phyloP scores from a whole-genome alignment of 2,113 vertebrate species.

The Aramus guarauna region DNA sequence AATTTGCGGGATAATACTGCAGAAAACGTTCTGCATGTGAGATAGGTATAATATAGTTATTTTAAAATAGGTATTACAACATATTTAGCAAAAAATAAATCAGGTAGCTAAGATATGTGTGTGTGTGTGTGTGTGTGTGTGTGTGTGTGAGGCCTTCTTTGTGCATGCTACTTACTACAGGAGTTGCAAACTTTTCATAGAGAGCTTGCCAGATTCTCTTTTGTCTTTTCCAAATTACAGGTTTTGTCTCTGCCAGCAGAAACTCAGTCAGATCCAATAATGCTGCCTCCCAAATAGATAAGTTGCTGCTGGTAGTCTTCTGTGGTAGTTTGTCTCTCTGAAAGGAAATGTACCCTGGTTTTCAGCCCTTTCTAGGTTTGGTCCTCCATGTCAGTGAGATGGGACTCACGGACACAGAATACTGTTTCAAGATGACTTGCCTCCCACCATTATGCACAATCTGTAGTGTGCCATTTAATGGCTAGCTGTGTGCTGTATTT shows the following conservation, averaged over 20 bases:
- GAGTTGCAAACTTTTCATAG: not conserved
- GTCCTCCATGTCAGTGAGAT: not conserved
- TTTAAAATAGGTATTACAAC: not conserved
- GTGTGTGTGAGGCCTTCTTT: not conserved
- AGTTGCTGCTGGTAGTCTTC: not conserved
- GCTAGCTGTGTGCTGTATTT: not conserved
- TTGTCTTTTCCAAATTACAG: not conserved
- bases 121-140: no score
- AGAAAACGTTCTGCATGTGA: not conserved
- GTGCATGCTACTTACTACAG: not conserved
- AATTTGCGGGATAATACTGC: not conserved
- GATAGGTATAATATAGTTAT: not conserved
- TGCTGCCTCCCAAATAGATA: not conserved
- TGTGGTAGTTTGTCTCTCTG: not conserved
- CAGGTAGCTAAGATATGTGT: not conserved
- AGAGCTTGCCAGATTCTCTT: not conserved
- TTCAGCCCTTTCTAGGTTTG: not conserved
- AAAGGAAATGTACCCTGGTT: not conserved
- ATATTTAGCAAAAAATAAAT: not conserved
- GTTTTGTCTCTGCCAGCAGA: not conserved
- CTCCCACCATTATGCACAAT: not conserved
- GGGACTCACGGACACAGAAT: not conserved
- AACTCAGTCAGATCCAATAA: not conserved
- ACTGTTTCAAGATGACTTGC: fast-evolving
- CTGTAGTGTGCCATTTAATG: not conserved